Evolutionary conservation across 2,888 invertebrate genomes (phyloP), one percentile per base, ranked within the genome.

Genomic region (Heliconius hortense): DNA sequence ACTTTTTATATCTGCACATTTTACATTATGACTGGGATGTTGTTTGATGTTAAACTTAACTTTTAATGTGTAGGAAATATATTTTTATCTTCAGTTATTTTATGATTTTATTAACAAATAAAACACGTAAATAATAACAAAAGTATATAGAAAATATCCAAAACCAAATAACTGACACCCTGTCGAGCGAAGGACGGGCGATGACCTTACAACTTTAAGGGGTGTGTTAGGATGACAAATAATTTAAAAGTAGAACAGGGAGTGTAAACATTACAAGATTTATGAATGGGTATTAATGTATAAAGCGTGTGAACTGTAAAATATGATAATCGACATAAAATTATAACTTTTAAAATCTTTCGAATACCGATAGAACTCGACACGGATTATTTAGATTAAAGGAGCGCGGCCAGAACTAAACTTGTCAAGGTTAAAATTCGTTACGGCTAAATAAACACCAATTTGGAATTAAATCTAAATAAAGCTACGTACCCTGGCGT

Each of bases 101-200:
- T 15, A 15, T 60, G 26, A 60, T 26, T 60, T 26, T 5, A 60
- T 26, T 60, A 28, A 60, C 60, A 15, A 60, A 26, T 60, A 26
- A 60, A 28, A 60, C 18, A 60, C 7, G 1, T n/a, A 43, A 67
- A 43, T 13, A 31, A 59, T n/a, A 68, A 68, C 11, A 35, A 5
- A 24, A 70, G 5, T 8, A 70, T 2, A 18, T 68, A 59, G 13
- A 56, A 59, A 24, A 35, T 62, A 72, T 26, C 21, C 26, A n/a
- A 72, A 21, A 60, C 60, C 26, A 67, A 62, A 77, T 18, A 68
- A 75, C 84, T 48, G 84, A 87, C 84, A 86, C 86, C 81, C 81
- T 81, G 81, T 81, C 81, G 81, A 81, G 80, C 85, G 87, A 89
- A 90, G 91, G 91, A 84, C 91, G 88, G 82, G 77, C 83, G 79